Evolutionary conservation across 2,797 vertebrate genomes (phyloP).

Genomic region (Tangara arthus): DNA sequence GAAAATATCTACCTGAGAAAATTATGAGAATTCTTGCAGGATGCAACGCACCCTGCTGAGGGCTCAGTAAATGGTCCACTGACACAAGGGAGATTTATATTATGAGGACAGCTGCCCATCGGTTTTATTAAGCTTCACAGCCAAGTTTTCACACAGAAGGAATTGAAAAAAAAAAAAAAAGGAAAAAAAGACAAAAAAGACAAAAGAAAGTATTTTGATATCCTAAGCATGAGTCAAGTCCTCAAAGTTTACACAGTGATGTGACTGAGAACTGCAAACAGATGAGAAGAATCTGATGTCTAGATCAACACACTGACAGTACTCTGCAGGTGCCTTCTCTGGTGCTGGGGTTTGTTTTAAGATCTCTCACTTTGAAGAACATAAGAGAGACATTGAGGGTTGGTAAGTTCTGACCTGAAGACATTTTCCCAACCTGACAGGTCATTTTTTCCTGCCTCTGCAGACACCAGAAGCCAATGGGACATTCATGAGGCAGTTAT

Average conservation of each 20-base stretch:
- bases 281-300: background rate
- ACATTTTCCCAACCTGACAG: background rate
- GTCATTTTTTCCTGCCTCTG: background rate
- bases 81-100: background rate
- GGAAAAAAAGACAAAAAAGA: background rate
- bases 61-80: background rate
- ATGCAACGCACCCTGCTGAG: background rate
- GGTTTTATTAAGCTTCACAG: background rate
- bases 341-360: background rate
- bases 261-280: background rate
- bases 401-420: background rate
- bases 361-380: background rate
- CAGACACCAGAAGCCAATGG: background rate
- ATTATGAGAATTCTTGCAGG: background rate
- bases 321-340: background rate
- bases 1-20: background rate
- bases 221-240: background rate
- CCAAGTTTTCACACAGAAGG: background rate
- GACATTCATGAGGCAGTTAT: background rate
- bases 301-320: background rate
- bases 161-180: background rate
- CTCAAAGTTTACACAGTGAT: background rate
- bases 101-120: background rate
- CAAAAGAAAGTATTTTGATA: background rate
- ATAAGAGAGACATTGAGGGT: background rate